Evolutionary conservation across 2,797 vertebrate genomes (phyloP).

Genomic region (Catostomus latipinnis): DNA sequence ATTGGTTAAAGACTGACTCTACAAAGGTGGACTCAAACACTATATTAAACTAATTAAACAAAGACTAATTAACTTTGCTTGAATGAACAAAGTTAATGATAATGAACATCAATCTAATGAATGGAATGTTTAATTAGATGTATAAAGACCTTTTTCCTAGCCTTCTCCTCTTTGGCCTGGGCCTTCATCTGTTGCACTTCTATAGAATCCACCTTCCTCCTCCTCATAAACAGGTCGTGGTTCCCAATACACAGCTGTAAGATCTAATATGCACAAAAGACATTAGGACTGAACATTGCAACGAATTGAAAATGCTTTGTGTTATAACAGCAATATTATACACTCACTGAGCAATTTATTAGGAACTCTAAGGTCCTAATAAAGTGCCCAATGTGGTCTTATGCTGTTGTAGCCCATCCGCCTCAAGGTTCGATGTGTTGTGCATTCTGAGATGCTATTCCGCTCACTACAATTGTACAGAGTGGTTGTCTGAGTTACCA

Average conservation of each 20-base stretch:
- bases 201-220: conserved; percentile 90
- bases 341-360: too few relatives aligned
- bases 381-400: too few relatives aligned
- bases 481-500: too few relatives aligned
- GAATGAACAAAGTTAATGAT: background rate
- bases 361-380: too few relatives aligned
- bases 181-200: conserved; percentile 96
- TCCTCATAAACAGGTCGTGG: conserved; percentile 91
- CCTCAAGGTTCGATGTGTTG: too few relatives aligned
- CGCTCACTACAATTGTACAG: too few relatives aligned
- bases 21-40: too few relatives aligned
- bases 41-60: too few relatives aligned
- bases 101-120: background rate
- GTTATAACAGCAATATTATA: background rate
- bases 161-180: conserved; percentile 92
- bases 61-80: too few relatives aligned
- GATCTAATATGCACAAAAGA: conserved; percentile 71
- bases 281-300: background rate
- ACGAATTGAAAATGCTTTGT: background rate
- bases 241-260: conserved; percentile 92
- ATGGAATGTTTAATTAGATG: background rate
- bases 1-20: too few relatives aligned
- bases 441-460: too few relatives aligned
- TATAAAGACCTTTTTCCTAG: conserved; percentile 87
- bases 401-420: too few relatives aligned